Evolutionary conservation across 1,140 invertebrate genomes (phyloP).

Genomic region (Nylanderia fulva): DNA sequence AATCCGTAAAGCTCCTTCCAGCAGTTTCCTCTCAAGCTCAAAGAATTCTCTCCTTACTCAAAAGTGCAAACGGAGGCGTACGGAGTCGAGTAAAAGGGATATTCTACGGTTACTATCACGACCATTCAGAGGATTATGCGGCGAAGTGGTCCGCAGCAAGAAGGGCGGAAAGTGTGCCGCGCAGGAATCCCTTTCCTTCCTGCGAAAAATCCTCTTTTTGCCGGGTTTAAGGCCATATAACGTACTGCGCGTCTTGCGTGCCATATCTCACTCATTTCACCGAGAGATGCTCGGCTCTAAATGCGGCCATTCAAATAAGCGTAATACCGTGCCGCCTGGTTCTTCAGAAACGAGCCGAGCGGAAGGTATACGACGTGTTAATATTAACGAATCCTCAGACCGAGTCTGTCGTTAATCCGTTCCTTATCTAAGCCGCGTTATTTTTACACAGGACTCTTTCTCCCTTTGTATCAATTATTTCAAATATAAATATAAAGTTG

Average conservation of each 20-base stretch:
- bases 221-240: conserved; percentile 25
- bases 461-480: not conserved
- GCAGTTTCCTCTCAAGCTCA: conserved; percentile 46
- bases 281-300: conserved; percentile 22
- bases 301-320: conserved; percentile 43
- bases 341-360: conserved; percentile 1
- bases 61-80: conserved; percentile 40
- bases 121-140: conserved; percentile 50
- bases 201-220: conserved; percentile 49
- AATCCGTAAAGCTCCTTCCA: conserved; percentile 37
- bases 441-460: not conserved
- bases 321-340: conserved; percentile 6
- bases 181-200: not conserved
- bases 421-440: not conserved
- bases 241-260: conserved; percentile 29
- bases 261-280: conserved; percentile 55
- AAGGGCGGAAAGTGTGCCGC: conserved; percentile 22
- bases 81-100: not conserved
- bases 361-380: not conserved
- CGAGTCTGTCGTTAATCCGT: conserved; percentile 3
- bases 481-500: not conserved
- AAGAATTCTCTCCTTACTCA: conserved; percentile 49
- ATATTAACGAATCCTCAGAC: conserved; percentile 28
- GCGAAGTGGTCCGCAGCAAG: conserved; percentile 24
- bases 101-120: conserved; percentile 23